Evolutionary conservation across 2,888 invertebrate species (phyloP).

Genomic region (Volucella inanis): DNA sequence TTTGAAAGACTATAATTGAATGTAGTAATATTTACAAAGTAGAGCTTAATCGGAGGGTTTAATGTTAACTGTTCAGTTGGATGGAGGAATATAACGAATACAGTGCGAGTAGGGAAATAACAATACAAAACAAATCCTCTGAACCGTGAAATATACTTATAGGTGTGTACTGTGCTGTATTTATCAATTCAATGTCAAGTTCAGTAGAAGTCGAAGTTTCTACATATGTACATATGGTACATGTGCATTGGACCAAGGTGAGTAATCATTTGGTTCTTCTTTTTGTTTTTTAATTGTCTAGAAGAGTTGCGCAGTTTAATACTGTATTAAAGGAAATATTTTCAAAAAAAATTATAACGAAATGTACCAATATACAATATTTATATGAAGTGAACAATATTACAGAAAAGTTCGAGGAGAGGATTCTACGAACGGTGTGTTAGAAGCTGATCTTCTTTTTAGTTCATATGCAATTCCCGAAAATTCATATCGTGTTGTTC

Average conservation of each 20-base stretch:
- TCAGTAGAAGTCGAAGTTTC: slow-evolving; percentile 33
- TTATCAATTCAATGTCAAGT: slow-evolving; percentile 68
- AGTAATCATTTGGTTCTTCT: slow-evolving; percentile 53
- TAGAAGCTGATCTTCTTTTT: too few species aligned
- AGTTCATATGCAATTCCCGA: too few species aligned
- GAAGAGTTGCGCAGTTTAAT: slow-evolving; percentile 59
- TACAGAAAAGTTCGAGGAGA: too few species aligned
- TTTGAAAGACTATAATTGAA: slow-evolving; percentile 77
- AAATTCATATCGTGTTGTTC: too few species aligned
- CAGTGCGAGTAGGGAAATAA: slow-evolving; percentile 34
- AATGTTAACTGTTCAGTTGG: slow-evolving; percentile 56
- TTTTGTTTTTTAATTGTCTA: slow-evolving; percentile 1
- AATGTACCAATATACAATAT: neutral
- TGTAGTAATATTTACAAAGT: neutral
- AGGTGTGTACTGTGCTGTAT: slow-evolving; percentile 55
- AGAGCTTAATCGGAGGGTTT: slow-evolving; percentile 52
- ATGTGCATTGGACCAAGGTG: slow-evolving; percentile 31
- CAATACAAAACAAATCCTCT: slow-evolving; percentile 29
- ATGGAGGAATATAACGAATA: slow-evolving; percentile 43
- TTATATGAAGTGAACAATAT: too few species aligned
- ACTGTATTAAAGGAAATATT: neutral
- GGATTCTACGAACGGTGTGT: too few species aligned
- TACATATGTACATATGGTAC: neutral
- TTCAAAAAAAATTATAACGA: slow-evolving; percentile 1
- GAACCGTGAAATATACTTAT: slow-evolving; percentile 69